A percentile compares a stretch with the other conserved stretches of the same genome.
phyloP scores from a whole-genome alignment of 30 jellyfish, hydroid and myxozoan species.

The Kudoa iwatai region DNA sequence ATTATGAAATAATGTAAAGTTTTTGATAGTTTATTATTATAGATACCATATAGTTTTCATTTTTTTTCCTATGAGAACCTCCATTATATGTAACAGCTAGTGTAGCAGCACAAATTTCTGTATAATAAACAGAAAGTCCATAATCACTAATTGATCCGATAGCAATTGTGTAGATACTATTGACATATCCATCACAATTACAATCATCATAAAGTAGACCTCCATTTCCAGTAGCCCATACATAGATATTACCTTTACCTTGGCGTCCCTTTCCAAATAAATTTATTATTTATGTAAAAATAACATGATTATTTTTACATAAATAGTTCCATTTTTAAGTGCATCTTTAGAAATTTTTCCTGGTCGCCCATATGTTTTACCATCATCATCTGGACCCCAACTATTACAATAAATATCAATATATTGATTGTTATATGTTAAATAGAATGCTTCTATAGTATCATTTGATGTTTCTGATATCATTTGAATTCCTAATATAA shows the following conservation, averaged over 20 bases:
- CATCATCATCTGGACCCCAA: conserved; percentile 98
- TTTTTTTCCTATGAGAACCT: conserved; percentile 86
- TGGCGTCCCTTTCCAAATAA: conserved; percentile 98
- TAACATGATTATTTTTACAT: not conserved
- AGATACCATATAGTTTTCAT: conserved; percentile 67
- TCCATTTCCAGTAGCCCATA: conserved; percentile 99
- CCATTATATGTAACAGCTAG: conserved; percentile 88
- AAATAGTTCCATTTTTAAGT: not conserved
- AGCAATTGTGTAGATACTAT: conserved; percentile 54
- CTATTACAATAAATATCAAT: conserved; percentile 73
- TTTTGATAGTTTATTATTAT: not conserved
- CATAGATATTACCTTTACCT: conserved; percentile 77
- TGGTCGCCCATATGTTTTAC: conserved; percentile 71
- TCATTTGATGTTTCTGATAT: conserved; percentile 73
- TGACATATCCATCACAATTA: conserved; percentile 92
- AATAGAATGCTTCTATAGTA: conserved; percentile 60
- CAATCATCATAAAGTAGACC: conserved; percentile 94
- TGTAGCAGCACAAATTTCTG: conserved; percentile 92
- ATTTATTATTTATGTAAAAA: not conserved
- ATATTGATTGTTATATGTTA: conserved; percentile 27
- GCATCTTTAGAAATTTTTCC: conserved; percentile 3
- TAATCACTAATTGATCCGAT: conserved; percentile 92
- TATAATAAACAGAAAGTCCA: conserved; percentile 77
- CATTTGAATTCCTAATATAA: conserved; percentile 11
- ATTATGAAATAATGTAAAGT: no score